phyloP scores from a whole-genome alignment of 2,888 invertebrate genomes.

The Drosophila monieri region DNA sequence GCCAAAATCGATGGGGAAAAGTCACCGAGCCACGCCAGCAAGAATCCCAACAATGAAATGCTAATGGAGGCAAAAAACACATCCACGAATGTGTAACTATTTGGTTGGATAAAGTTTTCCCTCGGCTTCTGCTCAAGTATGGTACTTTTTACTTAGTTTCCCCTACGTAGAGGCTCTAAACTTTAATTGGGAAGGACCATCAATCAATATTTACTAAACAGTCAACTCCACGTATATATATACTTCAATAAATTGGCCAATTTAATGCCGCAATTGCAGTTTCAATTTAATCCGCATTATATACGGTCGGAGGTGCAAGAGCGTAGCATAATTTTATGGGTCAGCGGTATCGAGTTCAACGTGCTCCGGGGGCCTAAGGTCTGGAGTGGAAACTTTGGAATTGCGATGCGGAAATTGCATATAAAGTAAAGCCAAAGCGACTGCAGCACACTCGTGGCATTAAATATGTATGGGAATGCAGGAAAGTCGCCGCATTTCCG shows the following conservation, averaged over 20 bases:
- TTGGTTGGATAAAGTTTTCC: conserved; percentile 31
- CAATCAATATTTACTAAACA: not conserved
- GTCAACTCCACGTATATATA: not conserved
- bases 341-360: conserved; percentile 52
- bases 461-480: conserved; percentile 59
- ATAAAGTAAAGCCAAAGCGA: conserved; percentile 49
- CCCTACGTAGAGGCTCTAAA: too few species aligned
- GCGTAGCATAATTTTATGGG: conserved; percentile 60
- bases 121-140: conserved; percentile 4
- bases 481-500: conserved; percentile 49
- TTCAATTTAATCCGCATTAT: conserved; percentile 1
- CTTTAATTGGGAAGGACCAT: not conserved
- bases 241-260: not conserved
- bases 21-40: conserved; percentile 30
- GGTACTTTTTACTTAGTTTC: not conserved
- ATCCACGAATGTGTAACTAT: conserved; percentile 22
- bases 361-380: conserved; percentile 18
- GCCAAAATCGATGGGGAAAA: conserved; percentile 44
- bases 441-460: conserved; percentile 50
- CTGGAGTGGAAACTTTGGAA: conserved; percentile 26
- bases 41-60: conserved; percentile 33
- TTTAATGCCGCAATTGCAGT: conserved; percentile 1
- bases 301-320: conserved; percentile 12
- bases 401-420: conserved; percentile 60
- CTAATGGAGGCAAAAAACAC: conserved; percentile 21